phyloP scores from a whole-genome alignment of 92 coral and sea anemone species.

The Heliopora coerulea region DNA sequence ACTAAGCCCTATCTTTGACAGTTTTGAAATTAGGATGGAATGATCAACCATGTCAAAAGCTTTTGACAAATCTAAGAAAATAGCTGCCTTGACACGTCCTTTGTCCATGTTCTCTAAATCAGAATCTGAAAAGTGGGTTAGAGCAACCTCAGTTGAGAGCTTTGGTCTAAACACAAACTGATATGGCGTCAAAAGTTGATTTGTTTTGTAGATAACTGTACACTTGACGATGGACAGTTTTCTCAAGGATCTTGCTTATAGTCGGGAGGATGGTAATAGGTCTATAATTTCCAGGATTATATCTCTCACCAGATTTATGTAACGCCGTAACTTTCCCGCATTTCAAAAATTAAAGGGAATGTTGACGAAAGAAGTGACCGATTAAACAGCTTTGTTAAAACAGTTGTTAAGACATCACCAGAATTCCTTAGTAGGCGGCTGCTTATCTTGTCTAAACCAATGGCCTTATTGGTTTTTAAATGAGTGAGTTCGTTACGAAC shows the following conservation, averaged over 20 bases:
- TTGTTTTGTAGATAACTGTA: too few species aligned
- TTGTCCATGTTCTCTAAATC: too few species aligned
- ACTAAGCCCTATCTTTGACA: not conserved
- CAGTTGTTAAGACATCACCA: not conserved
- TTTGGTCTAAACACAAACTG: not conserved
- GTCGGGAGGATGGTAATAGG: conserved; percentile 12
- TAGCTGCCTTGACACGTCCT: too few species aligned
- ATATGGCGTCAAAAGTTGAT: not conserved
- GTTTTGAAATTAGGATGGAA: too few species aligned
- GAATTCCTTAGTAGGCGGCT: not conserved
- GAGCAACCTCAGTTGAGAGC: too few species aligned
- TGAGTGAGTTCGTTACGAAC: not conserved
- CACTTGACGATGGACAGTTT: not conserved
- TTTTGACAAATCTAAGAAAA: too few species aligned
- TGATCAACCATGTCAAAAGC: too few species aligned
- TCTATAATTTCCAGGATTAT: conserved; percentile 11
- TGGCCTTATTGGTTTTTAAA: too few species aligned
- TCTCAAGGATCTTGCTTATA: conserved; percentile 1
- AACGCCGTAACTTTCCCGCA: not conserved
- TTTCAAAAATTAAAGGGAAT: not conserved
- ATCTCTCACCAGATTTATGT: not conserved
- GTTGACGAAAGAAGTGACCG: not conserved
- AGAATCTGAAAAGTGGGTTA: not conserved
- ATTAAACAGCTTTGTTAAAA: not conserved
- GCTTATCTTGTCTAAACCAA: too few species aligned